A percentile compares a stretch with the other conserved stretches of the same genome.
These are phyloP conservation scores for Liasis olivaceus DNA, from an alignment of 2,797 vertebrate genomes.

Conservation along the genomic window DNA sequence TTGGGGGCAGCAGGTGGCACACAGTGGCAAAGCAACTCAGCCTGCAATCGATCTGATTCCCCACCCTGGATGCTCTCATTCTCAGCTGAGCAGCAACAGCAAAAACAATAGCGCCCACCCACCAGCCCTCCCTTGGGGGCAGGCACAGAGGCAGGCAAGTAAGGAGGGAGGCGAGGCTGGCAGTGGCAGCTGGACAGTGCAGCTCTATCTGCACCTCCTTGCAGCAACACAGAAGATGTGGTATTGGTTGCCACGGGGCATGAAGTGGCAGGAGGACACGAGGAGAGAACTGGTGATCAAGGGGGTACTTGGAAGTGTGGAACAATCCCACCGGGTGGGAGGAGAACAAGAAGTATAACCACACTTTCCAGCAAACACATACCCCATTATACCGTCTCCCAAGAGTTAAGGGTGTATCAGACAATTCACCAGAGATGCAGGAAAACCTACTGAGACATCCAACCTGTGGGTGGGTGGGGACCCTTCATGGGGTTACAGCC, in stretches of 20 bases:
- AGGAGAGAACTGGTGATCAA: too few species aligned
- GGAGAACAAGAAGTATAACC: constrained; percentile 2
- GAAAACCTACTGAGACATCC: not conserved
- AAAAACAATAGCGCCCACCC: constrained; percentile 71
- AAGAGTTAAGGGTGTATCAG: too few species aligned
- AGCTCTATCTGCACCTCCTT: not conserved
- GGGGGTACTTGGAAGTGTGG: not conserved
- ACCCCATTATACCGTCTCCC: not conserved
- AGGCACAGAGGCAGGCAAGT: constrained; percentile 8
- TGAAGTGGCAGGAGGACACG: not conserved
- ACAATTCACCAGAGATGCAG: not conserved
- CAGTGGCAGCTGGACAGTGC: not conserved
- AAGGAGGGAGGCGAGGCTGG: not conserved
- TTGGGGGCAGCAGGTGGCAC: constrained; percentile 41
- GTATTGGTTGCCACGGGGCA: not conserved
- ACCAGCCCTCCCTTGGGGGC: constrained; percentile 63
- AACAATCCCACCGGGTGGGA: not conserved
- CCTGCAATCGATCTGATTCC: constrained; percentile 45
- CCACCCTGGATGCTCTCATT: constrained; percentile 61
- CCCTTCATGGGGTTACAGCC: not conserved
- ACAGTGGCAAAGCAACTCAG: not conserved
- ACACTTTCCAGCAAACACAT: not conserved
- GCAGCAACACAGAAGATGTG: not conserved
- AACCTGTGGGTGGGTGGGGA: not conserved
- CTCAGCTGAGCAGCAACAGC: constrained; percentile 59